Conservation (phyloP, 2,888 invertebrate species). For the Watsonalla binaria region DNA sequence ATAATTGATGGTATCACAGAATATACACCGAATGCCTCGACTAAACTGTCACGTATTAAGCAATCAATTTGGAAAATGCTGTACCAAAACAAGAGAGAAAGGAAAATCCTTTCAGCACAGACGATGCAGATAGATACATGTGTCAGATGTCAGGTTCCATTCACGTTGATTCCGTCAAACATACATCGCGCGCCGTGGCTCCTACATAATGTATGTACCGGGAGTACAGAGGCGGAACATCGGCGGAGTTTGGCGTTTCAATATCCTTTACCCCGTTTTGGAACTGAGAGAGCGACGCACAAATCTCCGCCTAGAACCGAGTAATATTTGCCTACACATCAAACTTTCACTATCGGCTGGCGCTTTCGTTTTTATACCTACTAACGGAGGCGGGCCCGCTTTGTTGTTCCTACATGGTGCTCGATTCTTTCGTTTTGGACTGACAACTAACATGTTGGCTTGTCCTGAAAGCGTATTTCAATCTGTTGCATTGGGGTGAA, state of each 20-base stretch:
- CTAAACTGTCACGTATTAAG: background rate
- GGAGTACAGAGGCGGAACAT: conserved; percentile 35
- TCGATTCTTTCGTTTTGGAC: conserved; percentile 41
- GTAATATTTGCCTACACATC: conserved; percentile 78
- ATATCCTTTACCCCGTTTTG: conserved; percentile 59
- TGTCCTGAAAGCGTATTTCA: conserved; percentile 1
- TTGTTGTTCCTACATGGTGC: conserved; percentile 55
- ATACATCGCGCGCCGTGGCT: conserved; percentile 36
- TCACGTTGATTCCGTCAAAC: conserved; percentile 65
- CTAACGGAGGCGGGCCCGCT: conserved; percentile 52
- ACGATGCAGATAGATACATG: conserved; percentile 50
- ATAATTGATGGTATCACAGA: background rate
- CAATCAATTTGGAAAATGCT: conserved; percentile 3
- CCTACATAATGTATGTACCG: conserved; percentile 61
- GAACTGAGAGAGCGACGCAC: conserved; percentile 63
- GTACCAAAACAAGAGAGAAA: conserved; percentile 3
- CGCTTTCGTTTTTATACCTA: conserved; percentile 76
- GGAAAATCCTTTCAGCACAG: conserved; percentile 39
- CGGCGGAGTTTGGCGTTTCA: conserved; percentile 40
- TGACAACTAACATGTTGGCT: conserved; percentile 28
- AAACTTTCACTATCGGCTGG: conserved; percentile 75
- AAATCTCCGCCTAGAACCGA: conserved; percentile 71
- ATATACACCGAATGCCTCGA: background rate
- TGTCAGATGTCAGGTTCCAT: conserved; percentile 68
- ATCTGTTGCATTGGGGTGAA: too few species aligned